phyloP scores from a whole-genome alignment of 2,113 vertebrate species.

The Podarcis cretensis region DNA sequence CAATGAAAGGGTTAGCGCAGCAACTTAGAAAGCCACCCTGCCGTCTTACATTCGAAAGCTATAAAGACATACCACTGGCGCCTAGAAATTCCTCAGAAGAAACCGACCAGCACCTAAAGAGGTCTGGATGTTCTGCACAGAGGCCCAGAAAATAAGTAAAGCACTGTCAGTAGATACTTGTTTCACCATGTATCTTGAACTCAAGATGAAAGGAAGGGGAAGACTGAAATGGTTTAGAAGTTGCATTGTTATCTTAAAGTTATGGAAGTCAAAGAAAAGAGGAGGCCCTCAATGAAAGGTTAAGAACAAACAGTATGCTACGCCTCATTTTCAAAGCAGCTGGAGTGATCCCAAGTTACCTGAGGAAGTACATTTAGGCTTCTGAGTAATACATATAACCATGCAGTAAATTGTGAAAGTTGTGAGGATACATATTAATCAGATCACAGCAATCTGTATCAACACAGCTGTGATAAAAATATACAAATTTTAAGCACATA shows the following conservation, averaged over 20 bases:
- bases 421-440: slow-evolving; percentile 47
- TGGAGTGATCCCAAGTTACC: not conserved
- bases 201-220: slow-evolving; percentile 63
- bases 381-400: slow-evolving; percentile 45
- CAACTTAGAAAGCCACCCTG: slow-evolving; percentile 70
- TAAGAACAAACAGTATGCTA: slow-evolving; percentile 65
- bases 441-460: slow-evolving; percentile 30
- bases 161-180: slow-evolving; percentile 75
- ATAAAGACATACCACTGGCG: slow-evolving; percentile 74
- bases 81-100: slow-evolving; percentile 79
- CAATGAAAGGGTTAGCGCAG: slow-evolving; percentile 79
- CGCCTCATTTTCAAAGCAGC: slow-evolving; percentile 36
- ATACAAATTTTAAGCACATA: not conserved
- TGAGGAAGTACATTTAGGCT: slow-evolving; percentile 31
- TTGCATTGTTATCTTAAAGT: slow-evolving; percentile 62
- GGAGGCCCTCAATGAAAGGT: not conserved
- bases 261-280: slow-evolving; percentile 61
- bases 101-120: slow-evolving; percentile 77
- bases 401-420: slow-evolving; percentile 53
- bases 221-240: slow-evolving; percentile 68
- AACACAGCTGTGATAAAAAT: slow-evolving; percentile 27
- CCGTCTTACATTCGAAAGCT: slow-evolving; percentile 70
- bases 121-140: slow-evolving; percentile 75
- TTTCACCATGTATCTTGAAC: slow-evolving; percentile 76
- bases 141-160: slow-evolving; percentile 78